Evolutionary conservation across 2,113 vertebrate genomes (phyloP), one percentile per base, ranked within the genome.

Genomic region (Chaetodon auriga): DNA sequence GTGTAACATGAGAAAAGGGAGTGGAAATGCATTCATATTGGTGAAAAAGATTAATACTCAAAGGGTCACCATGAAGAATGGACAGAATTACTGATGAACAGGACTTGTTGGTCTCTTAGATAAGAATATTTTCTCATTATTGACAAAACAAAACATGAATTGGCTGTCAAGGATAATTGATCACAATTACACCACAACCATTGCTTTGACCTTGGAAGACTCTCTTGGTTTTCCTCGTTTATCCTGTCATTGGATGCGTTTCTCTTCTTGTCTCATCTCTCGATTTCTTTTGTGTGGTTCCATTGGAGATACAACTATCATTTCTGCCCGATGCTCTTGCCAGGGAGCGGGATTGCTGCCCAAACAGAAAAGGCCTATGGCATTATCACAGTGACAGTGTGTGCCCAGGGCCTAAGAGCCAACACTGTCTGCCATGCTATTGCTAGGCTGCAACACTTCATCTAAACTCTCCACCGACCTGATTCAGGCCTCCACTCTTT

Each of bases 331-430:
- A 25, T 46, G 61, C 48, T 14, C 72, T 82, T 75, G 77, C 69
- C 81, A 69, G 45, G 18, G 60, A 65, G 77, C 54, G 46, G 57
- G 75, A 78, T 85, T 78, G 82, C 68, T 54, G n/a, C 68, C 75
- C 66, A 16, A 63, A 80, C 49, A 71, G 54, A 53, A 74, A 80
- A 63, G 55, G 54, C 62, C 38, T 19, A 16, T 60, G 62, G 43
- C 68, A 78, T 87, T 7, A 51, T 87, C 79, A 80, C 48, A 6
- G 25, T 76, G 69, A 77, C 86, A 53, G 66, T 64, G 43, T 63
- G 48, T 63, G 65, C 64, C 68, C 23, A 16, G 63, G 60, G 74
- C 79, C 63, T 77, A 41, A 23, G 68, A 78, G 65, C 65, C 60
- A 68, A 68, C 21, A 11, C 69, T 45, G 58, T 68, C 65, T 83